A percentile compares a stretch with the other conserved stretches of the same genome.
Evolutionary conservation across 2,113 vertebrate species (phyloP).

Genomic region (Muscicapa adusta): DNA sequence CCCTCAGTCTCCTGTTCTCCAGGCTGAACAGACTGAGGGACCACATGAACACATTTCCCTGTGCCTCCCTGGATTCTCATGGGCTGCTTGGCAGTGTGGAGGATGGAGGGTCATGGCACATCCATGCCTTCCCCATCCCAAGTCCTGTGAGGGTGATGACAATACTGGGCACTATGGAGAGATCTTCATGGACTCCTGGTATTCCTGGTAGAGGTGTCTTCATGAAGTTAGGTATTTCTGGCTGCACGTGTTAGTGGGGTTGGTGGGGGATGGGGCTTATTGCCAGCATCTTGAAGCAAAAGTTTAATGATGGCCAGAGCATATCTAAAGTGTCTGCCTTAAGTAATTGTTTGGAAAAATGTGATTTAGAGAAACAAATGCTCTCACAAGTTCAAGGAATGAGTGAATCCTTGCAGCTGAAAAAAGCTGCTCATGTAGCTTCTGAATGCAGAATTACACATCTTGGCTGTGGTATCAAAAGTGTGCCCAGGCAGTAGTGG

Average conservation of each 20-base stretch:
- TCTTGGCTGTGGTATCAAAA: neutral
- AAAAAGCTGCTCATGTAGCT: neutral
- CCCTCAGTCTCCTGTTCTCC: neutral
- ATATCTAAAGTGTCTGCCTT: neutral
- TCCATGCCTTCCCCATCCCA: neutral
- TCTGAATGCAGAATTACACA: neutral
- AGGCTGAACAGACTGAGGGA: neutral
- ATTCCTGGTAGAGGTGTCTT: neutral
- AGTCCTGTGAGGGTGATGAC: neutral
- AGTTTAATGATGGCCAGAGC: neutral
- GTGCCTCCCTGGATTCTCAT: neutral
- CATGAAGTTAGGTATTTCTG: neutral
- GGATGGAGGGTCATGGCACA: neutral
- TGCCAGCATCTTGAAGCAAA: neutral
- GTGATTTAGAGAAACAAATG: neutral
- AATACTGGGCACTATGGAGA: neutral
- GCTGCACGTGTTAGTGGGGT: rapidly evolving
- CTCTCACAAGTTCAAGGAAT: neutral
- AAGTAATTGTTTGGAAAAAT: neutral
- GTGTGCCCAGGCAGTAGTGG: neutral
- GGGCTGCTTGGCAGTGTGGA: neutral
- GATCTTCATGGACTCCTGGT: neutral
- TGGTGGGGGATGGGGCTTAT: neutral
- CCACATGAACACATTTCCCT: rapidly evolving
- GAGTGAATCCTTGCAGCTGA: neutral